phyloP scores from a whole-genome alignment of 2,113 vertebrate species.

The Entomyzon cyanotis region DNA sequence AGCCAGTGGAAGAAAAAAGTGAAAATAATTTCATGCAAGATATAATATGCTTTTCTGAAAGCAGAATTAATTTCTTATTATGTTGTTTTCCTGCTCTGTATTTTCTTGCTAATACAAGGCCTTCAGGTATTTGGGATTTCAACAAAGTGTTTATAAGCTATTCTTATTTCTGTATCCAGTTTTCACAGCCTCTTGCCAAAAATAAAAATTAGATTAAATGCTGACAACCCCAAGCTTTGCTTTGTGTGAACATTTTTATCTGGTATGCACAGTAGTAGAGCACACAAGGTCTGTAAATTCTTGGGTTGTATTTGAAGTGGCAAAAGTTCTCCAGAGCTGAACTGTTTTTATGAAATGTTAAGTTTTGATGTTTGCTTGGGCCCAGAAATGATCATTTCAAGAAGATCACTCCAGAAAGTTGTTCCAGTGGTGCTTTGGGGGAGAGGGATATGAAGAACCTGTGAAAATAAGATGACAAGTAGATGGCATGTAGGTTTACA shows the following conservation, averaged over 20 bases:
- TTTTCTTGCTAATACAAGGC: not conserved
- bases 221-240: not conserved
- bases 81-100: not conserved
- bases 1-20: not conserved
- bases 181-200: not conserved
- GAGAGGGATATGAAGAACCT: constrained; percentile 51
- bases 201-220: not conserved
- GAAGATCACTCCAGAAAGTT: constrained; percentile 32
- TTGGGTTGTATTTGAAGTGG: not conserved
- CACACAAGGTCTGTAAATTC: not conserved
- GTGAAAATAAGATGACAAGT: constrained; percentile 65
- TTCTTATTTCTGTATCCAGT: not conserved
- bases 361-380: constrained; percentile 13
- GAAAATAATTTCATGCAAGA: not conserved
- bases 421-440: constrained; percentile 56
- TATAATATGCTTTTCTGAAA: not conserved
- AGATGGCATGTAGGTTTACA: constrained; percentile 63
- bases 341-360: constrained; percentile 11
- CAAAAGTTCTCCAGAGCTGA: not conserved
- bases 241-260: not conserved
- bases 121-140: not conserved
- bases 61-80: not conserved
- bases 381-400: constrained; percentile 30
- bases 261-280: not conserved
- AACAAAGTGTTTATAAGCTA: not conserved